Conservation (phyloP, 2,113 vertebrate species). For the Lathamus discolor region DNA sequence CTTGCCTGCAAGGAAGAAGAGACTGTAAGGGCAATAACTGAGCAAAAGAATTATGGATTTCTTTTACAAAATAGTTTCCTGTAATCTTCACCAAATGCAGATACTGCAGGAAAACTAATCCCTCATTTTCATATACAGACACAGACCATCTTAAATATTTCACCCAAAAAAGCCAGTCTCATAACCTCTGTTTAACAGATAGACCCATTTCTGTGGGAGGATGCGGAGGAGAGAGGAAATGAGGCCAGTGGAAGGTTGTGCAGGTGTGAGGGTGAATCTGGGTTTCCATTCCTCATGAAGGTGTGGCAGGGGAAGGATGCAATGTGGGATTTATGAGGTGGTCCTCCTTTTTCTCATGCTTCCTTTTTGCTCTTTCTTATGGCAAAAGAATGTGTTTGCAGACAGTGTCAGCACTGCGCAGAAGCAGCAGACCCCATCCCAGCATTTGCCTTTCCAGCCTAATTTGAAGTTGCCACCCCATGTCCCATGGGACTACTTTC, state of each 20-base stretch:
- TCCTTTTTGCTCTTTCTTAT: background rate
- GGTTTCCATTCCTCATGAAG: background rate
- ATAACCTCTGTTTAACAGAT: constrained; percentile 10
- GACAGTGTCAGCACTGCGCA: background rate
- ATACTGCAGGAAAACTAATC: background rate
- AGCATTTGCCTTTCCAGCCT: background rate
- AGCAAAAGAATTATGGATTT: background rate
- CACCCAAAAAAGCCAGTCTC: background rate
- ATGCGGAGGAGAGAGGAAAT: constrained; percentile 43
- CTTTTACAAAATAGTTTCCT: background rate
- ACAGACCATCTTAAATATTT: background rate
- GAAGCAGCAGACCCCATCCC: background rate
- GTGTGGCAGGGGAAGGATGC: rapidly evolving
- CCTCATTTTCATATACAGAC: background rate
- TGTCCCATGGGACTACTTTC: background rate
- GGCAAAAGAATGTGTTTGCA: background rate
- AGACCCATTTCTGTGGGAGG: constrained; percentile 20
- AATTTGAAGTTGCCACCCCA: background rate
- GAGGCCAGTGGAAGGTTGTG: constrained; percentile 9
- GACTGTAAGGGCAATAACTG: background rate
- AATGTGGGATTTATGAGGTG: background rate
- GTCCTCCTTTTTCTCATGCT: background rate
- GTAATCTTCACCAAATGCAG: background rate
- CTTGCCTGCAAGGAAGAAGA: background rate
- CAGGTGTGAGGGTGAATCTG: constrained; percentile 26